A percentile compares a stretch with the other conserved stretches of the same genome.
Evolutionary conservation across 2,888 invertebrate species (phyloP).

Genomic region (Andrena marginata): DNA sequence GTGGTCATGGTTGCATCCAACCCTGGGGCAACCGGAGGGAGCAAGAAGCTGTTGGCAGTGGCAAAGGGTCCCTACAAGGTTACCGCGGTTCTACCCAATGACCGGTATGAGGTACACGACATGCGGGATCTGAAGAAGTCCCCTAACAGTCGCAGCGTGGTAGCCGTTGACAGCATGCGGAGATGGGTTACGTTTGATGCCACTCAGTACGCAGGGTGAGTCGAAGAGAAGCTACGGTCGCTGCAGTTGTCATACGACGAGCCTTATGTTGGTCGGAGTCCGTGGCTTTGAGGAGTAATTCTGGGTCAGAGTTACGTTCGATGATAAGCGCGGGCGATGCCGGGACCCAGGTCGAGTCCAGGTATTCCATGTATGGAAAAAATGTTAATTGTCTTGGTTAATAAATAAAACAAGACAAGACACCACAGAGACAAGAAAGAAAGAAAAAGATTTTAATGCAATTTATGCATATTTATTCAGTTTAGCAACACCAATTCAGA

Average conservation of each 20-base stretch:
- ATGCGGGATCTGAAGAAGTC: conserved; percentile 63
- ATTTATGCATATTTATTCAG: no score
- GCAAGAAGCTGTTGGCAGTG: conserved; percentile 62
- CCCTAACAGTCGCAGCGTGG: conserved; percentile 49
- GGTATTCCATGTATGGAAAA: not conserved
- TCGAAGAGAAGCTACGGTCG: not conserved
- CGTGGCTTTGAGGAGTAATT: conserved; percentile 13
- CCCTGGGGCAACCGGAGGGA: conserved; percentile 63
- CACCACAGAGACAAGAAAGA: no score
- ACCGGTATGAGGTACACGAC: conserved; percentile 68
- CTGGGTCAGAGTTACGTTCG: not conserved
- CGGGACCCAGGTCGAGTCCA: conserved; percentile 12
- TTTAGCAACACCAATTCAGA: no score
- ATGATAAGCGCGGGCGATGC: not conserved
- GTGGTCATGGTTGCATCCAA: conserved; percentile 61
- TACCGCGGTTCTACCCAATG: conserved; percentile 64
- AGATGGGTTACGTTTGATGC: conserved; percentile 57
- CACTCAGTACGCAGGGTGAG: conserved; percentile 5
- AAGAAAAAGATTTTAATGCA: no score
- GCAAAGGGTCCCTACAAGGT: conserved; percentile 68
- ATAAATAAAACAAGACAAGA: no score
- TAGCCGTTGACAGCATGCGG: conserved; percentile 59
- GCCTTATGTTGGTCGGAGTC: not conserved
- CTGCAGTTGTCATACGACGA: not conserved
- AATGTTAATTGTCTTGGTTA: no score